Evolutionary conservation across 1,140 invertebrate species (phyloP), one percentile per base, ranked within the genome.

Genomic region (Camponotus pennsylvanicus): DNA sequence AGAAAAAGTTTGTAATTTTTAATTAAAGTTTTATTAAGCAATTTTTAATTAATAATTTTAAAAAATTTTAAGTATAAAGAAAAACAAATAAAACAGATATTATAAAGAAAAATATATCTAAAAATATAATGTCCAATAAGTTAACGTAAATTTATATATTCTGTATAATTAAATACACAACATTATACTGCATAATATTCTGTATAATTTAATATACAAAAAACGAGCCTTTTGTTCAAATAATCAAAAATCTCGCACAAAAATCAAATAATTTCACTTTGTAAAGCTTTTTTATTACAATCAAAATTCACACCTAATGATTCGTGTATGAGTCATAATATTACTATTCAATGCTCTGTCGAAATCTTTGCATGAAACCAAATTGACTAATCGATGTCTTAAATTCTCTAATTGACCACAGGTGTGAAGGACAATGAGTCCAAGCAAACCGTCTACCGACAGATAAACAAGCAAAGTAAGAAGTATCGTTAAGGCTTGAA

Each of bases 381-480:
- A 42, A 2, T 40, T 80, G 11, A 32, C 32, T 7, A 86, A 32
- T 42, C 52, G 86, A 3, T 9, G 27, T 52, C 8, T 55, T 3
- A 87, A 57, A 49, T 67, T 88, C 11, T 86, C 59, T 7, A 88
- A 57, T 32, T 88, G 85, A 1, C 59, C 69, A 2, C 59, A 80
- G 64, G 82, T 82, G 27, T 82, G 76, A 13, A 82, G 34, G 11
- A 87, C 15, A 1, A 55, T 6, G 6, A 75, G 1, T 18, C 61
- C 32, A 52, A 87, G 64, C 11, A 69, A 55, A 52, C 11, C 18
- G 34, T 87, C 85, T 8, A 82, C n/a, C 4, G 40, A 49, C 3
- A 27, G 5, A 5, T 87, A 87, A 13, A 49, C 13, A 15, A 67
- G 27, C 34, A 1, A 18, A n/a, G 6, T 1, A 5, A 80, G 5